Base-by-base conservation (phyloP, 2,113 vertebrate species). In the Coreoperca whiteheadi region DNA sequence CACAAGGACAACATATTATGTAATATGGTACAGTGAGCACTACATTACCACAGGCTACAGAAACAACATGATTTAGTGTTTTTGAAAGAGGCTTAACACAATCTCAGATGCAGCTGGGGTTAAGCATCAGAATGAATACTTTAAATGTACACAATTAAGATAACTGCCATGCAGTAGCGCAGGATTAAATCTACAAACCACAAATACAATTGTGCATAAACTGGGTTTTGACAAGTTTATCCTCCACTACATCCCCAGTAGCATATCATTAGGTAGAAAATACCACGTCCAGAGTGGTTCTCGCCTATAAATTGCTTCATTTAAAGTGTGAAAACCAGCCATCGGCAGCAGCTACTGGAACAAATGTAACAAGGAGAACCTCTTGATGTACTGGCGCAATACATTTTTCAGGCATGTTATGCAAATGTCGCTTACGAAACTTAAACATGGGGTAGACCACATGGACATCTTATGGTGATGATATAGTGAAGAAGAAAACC, bases 1-100 rank as follows among this genome's bases (percentile, higher is more conserved):
- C 51, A 82, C 69, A 64, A 83, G 46, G 78, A 84, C 70, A 73
- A 59, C 43, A 48, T 9, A 72, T 91, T 88, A 88, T 70, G 70
- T 85, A 89, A 89, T 37, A 23, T 25, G 34, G 43, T 51, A 68
- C 53, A 81, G 46, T 39, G 60, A 81, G 78, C 69, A 81, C 64
- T 60, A 59, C 74, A 39, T 32, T 54, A 64, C 68, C 43, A 75
- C 53, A 30, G 48, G n/a, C 54, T 6, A 21, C n/a, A 83, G 48
- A 60, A 74, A 64, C 53, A n/a, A 30, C 67, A 72, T 69, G 56
- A 69, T 28, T 53, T 11, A 0, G 34, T 39, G 25, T 51, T 77
- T 46, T 51, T 53, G 1, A 39, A 59, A 9, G 16, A 48, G 11
- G 43, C 48, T 48, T 3, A 16, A 53, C 6, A 25, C 37, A 37